phyloP scores from a whole-genome alignment of 2,888 invertebrate species.

The Schizaphis graminum region DNA sequence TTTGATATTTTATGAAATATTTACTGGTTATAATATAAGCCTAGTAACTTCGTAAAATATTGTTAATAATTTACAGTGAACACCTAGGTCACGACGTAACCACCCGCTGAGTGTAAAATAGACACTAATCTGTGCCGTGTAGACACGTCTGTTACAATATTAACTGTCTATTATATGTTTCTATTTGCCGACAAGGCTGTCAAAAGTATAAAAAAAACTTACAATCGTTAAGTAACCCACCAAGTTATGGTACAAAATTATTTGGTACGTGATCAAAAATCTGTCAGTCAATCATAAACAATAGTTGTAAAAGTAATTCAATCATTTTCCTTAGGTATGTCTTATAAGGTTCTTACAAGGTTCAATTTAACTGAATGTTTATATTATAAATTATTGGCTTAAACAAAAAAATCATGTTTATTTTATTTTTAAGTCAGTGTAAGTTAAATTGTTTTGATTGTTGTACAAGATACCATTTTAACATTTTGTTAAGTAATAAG shows the following conservation, averaged over 20 bases:
- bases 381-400: background rate
- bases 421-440: background rate
- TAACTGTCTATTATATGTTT: constrained; percentile 26
- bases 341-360: background rate
- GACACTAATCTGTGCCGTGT: constrained; percentile 32
- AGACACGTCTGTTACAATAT: constrained; percentile 31
- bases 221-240: background rate
- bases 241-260: constrained; percentile 27
- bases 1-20: background rate
- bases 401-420: background rate
- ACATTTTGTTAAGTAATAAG: background rate
- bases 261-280: constrained; percentile 50
- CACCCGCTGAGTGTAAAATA: constrained; percentile 18
- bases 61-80: constrained; percentile 33
- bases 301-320: background rate
- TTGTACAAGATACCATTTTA: background rate
- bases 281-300: background rate
- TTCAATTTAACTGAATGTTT: background rate
- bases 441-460: background rate
- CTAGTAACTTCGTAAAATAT: background rate
- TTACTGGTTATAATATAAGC: background rate
- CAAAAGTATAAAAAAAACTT: constrained; percentile 4
- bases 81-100: background rate
- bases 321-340: background rate
- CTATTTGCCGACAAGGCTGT: constrained; percentile 19